Base-by-base conservation (phyloP, 2,797 vertebrate species). In the Pyrocephalus nanus region DNA sequence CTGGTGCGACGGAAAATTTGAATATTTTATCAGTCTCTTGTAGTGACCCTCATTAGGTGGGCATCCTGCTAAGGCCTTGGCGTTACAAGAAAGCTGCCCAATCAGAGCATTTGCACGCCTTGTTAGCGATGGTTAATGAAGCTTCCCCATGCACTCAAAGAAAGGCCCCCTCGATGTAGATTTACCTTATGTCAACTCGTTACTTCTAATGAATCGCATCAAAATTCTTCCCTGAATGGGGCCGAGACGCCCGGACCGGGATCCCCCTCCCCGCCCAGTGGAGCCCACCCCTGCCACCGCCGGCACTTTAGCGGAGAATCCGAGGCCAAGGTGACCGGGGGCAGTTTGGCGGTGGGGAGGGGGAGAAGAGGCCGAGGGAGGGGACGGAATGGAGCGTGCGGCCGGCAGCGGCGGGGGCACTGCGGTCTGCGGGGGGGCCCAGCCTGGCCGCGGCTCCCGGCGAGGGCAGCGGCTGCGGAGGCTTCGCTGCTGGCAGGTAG, bases 101-200 rank as follows among this genome's bases (percentile, higher is more conserved):
- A 99, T 99, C 98, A 98, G 98, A 98, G 98, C 98, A 98, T 99
- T 99, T 99, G 99, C 99, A 99, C 98, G 99, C 99, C 98, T 99
- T 99, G 99, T 99, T 99, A 99, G 98, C 98, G 98, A 98, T 98
- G 98, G 98, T 99, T 99, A 99, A 99, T 99, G 99, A 99, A 99
- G 99, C 98, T 98, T 98, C 98, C 98, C 98, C 97, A 95, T 97
- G 97, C 97, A 97, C 98, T 98, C 98, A 98, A 98, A 99, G 98
- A 99, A 99, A 98, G 98, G 98, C 98, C 98, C 98, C 98, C 98
- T 98, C 97, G 97, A 98, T 98, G 98, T 98, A 98, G 98, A 98
- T 98, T 99, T 99, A 99, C 99, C 99, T 99, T 99, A 98, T 99
- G 98, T 99, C 99, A 99, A 99, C 99, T 99, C 98, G 98, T 99